Evolutionary conservation across 2,113 vertebrate species (phyloP).

Genomic region (Rhagologus leucostigma): DNA sequence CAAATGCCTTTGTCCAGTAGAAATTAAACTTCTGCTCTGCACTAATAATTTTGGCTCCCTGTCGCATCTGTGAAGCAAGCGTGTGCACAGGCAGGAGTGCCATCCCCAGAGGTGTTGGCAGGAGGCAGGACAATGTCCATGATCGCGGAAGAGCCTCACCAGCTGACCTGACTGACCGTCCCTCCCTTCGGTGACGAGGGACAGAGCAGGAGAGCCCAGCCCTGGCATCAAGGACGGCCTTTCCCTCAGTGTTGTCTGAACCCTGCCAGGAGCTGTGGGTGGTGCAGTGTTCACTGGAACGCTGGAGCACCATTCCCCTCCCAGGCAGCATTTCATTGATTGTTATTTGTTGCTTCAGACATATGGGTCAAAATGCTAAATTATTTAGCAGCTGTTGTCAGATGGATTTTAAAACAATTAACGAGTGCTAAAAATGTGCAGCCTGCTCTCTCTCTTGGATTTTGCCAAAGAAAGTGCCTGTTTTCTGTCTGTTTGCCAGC

Average conservation of each 20-base stretch:
- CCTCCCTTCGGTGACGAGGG: neutral
- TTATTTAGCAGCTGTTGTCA: conserved; percentile 19
- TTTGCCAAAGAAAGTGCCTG: neutral
- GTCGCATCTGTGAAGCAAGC: fast-evolving
- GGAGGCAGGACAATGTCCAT: neutral
- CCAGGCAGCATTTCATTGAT: neutral
- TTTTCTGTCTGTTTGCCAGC: neutral
- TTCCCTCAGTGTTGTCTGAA: fast-evolving
- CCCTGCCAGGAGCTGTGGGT: neutral
- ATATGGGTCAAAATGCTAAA: neutral
- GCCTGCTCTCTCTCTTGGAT: neutral
- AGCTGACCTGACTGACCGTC: fast-evolving
- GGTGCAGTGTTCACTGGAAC: neutral
- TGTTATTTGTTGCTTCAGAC: neutral
- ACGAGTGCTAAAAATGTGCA: neutral
- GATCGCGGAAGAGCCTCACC: neutral
- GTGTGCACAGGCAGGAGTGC: neutral
- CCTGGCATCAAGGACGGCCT: fast-evolving
- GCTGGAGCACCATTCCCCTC: neutral
- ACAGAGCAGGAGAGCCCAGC: neutral
- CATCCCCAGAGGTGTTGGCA: neutral
- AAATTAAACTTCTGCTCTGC: neutral
- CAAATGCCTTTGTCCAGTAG: neutral
- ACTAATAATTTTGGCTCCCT: neutral
- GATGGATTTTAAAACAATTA: conserved; percentile 41